These are phyloP conservation scores for Cyprinodon tularosa DNA, from an alignment of 2,113 vertebrate species.

Conservation along the genomic window DNA sequence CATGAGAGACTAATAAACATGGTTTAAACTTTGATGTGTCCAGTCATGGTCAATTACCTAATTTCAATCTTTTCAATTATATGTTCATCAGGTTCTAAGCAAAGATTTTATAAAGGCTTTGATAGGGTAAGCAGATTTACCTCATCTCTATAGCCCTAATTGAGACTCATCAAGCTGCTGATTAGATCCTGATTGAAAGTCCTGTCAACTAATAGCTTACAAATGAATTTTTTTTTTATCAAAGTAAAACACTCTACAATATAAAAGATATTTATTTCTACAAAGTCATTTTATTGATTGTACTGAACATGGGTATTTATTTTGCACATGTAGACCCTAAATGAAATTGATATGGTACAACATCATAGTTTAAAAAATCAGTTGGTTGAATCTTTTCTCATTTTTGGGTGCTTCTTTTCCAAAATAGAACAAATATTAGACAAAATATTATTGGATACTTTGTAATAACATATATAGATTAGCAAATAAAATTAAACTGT, in stretches of 20 bases:
- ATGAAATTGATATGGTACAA: slow-evolving; percentile 34
- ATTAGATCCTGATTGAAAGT: slow-evolving; percentile 66
- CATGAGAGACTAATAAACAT: not conserved
- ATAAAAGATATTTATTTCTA: slow-evolving; percentile 55
- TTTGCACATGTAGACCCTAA: slow-evolving; percentile 47
- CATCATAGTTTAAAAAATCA: not conserved
- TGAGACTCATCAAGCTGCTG: slow-evolving; percentile 63
- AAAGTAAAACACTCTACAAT: slow-evolving; percentile 61
- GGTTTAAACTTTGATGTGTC: slow-evolving; percentile 9
- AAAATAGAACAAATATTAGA: not conserved
- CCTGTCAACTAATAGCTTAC: slow-evolving; percentile 54
- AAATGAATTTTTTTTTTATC: slow-evolving; percentile 58
- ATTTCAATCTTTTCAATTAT: slow-evolving; percentile 48
- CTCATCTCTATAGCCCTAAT: slow-evolving; percentile 59
- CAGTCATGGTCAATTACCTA: slow-evolving; percentile 12
- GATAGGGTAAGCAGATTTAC: slow-evolving; percentile 64
- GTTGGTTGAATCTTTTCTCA: slow-evolving; percentile 17
- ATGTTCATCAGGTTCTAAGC: slow-evolving; percentile 38
- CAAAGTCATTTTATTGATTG: slow-evolving; percentile 35
- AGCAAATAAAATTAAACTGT: slow-evolving; percentile 5
- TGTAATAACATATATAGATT: not conserved
- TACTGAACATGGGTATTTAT: slow-evolving; percentile 32
- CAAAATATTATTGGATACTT: too few relatives aligned
- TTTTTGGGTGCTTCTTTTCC: slow-evolving; percentile 12
- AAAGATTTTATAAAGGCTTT: slow-evolving; percentile 35